A percentile compares a stretch with the other conserved stretches of the same genome.
phyloP scores from a whole-genome alignment of 2,113 vertebrate genomes.

The Saimiri boliviensis region DNA sequence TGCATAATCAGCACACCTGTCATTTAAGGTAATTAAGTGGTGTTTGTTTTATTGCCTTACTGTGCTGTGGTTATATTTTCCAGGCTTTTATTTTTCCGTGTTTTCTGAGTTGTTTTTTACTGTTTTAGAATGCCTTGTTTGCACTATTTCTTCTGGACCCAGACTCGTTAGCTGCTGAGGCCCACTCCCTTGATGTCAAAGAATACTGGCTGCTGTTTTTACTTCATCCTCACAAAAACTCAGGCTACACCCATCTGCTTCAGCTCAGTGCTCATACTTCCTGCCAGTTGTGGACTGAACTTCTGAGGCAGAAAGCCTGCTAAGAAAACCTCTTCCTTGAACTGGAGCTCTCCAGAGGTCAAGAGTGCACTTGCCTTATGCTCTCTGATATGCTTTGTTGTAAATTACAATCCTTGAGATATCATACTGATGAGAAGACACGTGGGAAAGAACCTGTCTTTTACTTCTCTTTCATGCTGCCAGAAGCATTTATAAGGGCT shows the following conservation, averaged over 20 bases:
- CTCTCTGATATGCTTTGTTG: background rate
- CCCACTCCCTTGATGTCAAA: background rate
- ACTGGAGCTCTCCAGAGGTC: background rate
- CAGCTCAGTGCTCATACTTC: background rate
- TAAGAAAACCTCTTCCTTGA: background rate
- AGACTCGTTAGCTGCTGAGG: background rate
- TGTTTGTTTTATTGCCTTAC: background rate
- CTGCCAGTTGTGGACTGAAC: background rate
- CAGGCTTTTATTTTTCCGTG: background rate
- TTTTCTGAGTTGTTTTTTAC: background rate
- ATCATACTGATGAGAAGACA: background rate
- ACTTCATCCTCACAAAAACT: background rate
- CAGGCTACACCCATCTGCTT: background rate
- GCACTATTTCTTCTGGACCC: background rate
- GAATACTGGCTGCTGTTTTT: background rate
- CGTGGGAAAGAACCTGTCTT: background rate
- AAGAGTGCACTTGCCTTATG: background rate
- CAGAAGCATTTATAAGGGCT: background rate
- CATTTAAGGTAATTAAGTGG: constrained; percentile 24
- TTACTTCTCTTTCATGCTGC: background rate
- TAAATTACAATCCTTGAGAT: background rate
- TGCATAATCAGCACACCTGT: background rate
- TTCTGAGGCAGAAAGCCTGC: background rate
- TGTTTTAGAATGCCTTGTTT: background rate
- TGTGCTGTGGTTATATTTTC: background rate